These are phyloP conservation scores for Epinephelus fuscoguttatus DNA, from an alignment of 2,113 vertebrate genomes.

Conservation along the genomic window DNA sequence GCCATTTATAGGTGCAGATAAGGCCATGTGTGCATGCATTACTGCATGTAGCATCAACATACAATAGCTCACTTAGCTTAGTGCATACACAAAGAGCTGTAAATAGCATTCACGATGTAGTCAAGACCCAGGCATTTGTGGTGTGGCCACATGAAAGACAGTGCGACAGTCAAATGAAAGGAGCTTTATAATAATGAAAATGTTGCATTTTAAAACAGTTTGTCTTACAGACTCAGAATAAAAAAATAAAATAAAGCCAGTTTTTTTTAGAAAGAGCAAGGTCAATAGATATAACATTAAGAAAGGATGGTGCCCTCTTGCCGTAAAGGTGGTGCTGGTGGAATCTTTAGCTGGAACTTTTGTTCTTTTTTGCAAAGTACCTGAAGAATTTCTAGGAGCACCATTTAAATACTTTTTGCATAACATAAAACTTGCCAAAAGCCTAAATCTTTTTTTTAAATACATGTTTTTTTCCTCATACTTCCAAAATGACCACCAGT, in stretches of 20 bases:
- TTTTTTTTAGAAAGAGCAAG: slow-evolving; percentile 46
- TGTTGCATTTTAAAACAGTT: slow-evolving; percentile 69
- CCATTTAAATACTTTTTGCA: slow-evolving; percentile 49
- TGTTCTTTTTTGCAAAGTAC: slow-evolving; percentile 59
- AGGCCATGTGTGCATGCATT: slow-evolving; percentile 58
- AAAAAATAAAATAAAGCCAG: slow-evolving; percentile 51
- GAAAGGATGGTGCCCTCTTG: slow-evolving; percentile 46
- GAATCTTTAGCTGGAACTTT: slow-evolving; percentile 38
- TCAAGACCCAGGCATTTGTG: slow-evolving; percentile 17
- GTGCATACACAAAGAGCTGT: slow-evolving; percentile 41
- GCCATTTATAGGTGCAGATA: slow-evolving; percentile 76
- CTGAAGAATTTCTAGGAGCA: slow-evolving; percentile 69
- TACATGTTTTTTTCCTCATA: neutral
- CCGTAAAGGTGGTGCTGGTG: slow-evolving; percentile 71
- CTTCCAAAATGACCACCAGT: slow-evolving; percentile 24
- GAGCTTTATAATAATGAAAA: slow-evolving; percentile 75
- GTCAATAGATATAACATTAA: slow-evolving; percentile 36
- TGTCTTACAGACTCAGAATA: slow-evolving; percentile 58
- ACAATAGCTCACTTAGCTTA: slow-evolving; percentile 56
- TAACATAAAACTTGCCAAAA: slow-evolving; percentile 51
- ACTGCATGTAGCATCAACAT: slow-evolving; percentile 63
- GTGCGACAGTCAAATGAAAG: slow-evolving; percentile 44
- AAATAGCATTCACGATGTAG: slow-evolving; percentile 59
- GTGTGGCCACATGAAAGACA: slow-evolving; percentile 61
- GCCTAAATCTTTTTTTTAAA: slow-evolving; percentile 18